Percentiles rank a stretch among this genome's conserved stretches.
phyloP scores from a whole-genome alignment of 2,797 vertebrate genomes.

The Rhabdomys pumilio region DNA sequence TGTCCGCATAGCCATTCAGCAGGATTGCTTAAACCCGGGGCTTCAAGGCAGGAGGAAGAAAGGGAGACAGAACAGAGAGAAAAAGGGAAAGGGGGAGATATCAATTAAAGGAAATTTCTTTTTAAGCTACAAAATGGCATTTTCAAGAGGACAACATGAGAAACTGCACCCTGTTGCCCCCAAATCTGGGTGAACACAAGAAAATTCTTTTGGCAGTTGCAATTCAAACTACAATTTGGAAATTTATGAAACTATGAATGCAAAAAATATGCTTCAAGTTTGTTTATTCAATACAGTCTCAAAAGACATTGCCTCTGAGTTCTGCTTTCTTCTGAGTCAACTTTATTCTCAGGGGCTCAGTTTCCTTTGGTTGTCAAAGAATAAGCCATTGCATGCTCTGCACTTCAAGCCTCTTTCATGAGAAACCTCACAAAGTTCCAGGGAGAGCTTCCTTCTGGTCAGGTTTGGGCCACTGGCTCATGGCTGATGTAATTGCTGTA shows the following conservation, averaged over 20 bases:
- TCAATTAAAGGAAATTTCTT: background rate
- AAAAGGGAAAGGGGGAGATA: too few relatives aligned
- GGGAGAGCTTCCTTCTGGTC: background rate
- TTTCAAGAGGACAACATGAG: slow-evolving; percentile 4
- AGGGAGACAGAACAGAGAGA: background rate
- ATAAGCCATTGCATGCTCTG: background rate
- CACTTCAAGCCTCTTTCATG: background rate
- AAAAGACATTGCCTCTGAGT: background rate
- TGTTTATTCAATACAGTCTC: background rate
- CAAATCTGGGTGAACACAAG: background rate
- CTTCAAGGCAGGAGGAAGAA: background rate
- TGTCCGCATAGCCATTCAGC: background rate
- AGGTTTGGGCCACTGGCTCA: background rate
- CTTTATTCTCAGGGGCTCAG: background rate
- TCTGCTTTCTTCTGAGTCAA: background rate
- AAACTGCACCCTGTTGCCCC: background rate
- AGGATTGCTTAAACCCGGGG: background rate
- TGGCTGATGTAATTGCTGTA: background rate
- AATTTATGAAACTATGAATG: background rate
- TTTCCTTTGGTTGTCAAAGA: background rate
- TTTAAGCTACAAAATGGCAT: background rate
- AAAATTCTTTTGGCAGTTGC: background rate
- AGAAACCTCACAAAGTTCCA: background rate
- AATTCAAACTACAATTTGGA: background rate
- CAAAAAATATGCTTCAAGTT: background rate